phyloP scores from a whole-genome alignment of 2,113 vertebrate genomes.

The Anser cygnoides region DNA sequence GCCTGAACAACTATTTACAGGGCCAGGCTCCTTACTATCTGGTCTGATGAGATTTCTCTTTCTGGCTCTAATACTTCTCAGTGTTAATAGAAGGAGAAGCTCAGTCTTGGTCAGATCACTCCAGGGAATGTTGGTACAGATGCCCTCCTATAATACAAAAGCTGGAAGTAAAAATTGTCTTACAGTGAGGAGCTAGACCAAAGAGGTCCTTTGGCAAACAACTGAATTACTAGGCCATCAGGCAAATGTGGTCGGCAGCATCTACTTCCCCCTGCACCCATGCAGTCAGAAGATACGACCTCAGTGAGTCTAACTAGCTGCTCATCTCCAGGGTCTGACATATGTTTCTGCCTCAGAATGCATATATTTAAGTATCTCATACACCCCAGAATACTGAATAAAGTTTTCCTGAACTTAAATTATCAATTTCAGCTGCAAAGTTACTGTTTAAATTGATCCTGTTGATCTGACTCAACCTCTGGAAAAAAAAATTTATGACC shows the following conservation, averaged over 20 bases:
- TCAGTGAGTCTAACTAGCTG: not conserved
- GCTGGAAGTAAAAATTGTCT: conserved; percentile 30
- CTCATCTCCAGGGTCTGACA: not conserved
- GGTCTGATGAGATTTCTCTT: not conserved
- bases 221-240: not conserved
- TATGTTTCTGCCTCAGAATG: not conserved
- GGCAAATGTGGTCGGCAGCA: not conserved
- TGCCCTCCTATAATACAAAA: conserved; percentile 17
- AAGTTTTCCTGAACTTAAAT: not conserved
- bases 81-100: conserved; percentile 5
- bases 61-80: not conserved
- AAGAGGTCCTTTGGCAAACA: conserved; percentile 28
- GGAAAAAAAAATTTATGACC: not conserved
- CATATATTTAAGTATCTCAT: not conserved
- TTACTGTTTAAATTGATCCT: not conserved
- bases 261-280: not conserved
- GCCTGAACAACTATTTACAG: conserved; percentile 19
- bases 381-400: not conserved
- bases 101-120: conserved; percentile 28
- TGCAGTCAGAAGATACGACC: not conserved
- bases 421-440: not conserved
- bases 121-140: not conserved
- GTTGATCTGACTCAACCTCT: not conserved
- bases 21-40: not conserved
- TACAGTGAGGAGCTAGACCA: conserved; percentile 7